Evolutionary conservation across 35 echinoderm and acorn worm genomes (phyloP).

Genomic region (Lytechinus variegatus): DNA sequence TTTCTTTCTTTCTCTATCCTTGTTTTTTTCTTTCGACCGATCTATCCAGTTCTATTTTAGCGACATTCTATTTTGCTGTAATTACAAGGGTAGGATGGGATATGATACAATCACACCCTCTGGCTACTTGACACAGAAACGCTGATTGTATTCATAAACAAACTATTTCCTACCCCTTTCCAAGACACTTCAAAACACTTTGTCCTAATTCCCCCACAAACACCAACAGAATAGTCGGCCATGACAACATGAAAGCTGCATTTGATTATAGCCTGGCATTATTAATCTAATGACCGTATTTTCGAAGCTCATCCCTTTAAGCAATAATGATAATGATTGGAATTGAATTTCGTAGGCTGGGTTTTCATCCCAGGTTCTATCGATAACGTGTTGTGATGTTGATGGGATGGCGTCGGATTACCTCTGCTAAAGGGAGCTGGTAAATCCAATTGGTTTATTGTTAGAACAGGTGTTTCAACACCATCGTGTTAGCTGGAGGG

Average conservation of each 20-base stretch:
- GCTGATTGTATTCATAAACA: neutral
- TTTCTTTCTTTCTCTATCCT: neutral
- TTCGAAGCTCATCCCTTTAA: neutral
- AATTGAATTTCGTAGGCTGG: neutral
- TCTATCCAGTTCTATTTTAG: too few relatives aligned
- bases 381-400: constrained; percentile 15
- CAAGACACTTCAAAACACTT: neutral
- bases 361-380: neutral
- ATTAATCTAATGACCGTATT: neutral
- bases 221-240: too few relatives aligned
- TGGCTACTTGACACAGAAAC: neutral
- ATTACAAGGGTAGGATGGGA: neutral
- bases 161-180: neutral
- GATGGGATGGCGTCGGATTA: constrained; percentile 14
- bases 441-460: constrained; percentile 35
- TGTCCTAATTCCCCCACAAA: neutral
- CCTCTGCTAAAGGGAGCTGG: neutral
- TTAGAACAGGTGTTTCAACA: constrained; percentile 33
- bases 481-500: neutral
- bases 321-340: neutral
- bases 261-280: neutral
- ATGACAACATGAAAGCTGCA: neutral
- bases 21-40: neutral
- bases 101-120: neutral
- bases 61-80: neutral